Conservation (phyloP, 2,797 vertebrate genomes). For the Sebastolobus altivelis region DNA sequence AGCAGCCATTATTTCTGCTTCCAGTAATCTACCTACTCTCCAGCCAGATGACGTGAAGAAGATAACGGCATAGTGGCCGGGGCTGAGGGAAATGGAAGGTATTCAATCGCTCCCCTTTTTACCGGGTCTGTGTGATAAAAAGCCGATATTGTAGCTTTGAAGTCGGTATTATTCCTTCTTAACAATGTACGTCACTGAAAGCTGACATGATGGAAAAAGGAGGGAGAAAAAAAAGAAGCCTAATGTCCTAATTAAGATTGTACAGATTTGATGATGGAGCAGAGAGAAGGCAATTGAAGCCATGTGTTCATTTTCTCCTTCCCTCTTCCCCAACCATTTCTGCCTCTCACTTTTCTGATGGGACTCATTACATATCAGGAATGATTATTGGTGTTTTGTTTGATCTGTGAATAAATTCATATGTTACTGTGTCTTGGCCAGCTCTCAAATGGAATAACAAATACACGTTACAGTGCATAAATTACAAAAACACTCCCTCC, state of each 20-base stretch:
- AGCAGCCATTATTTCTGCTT: constrained; percentile 79
- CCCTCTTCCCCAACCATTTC: constrained; percentile 28
- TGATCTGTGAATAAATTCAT: constrained; percentile 41
- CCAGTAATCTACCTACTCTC: constrained; percentile 79
- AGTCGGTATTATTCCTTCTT: constrained; percentile 61
- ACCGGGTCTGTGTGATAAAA: constrained; percentile 59
- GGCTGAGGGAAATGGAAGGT: constrained; percentile 59
- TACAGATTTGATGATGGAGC: constrained; percentile 78
- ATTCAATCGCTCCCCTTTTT: constrained; percentile 49
- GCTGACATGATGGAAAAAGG: constrained; percentile 79
- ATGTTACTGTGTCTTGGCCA: constrained; percentile 28
- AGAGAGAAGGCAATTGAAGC: constrained; percentile 74
- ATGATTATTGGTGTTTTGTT: constrained; percentile 37
- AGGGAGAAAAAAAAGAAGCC: constrained; percentile 59
- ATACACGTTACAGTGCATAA: constrained; percentile 13
- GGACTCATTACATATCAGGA: constrained; percentile 25
- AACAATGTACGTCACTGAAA: constrained; percentile 65
- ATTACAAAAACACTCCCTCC: constrained; percentile 22
- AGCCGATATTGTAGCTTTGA: constrained; percentile 62
- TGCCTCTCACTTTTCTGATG: constrained; percentile 24
- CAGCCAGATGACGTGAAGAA: constrained; percentile 74
- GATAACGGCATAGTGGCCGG: constrained; percentile 71
- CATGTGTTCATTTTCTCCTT: constrained; percentile 71
- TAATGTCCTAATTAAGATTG: constrained; percentile 82
- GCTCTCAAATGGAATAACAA: constrained; percentile 9